phyloP scores from a whole-genome alignment of 2,113 vertebrate species.

The Engraulis encrasicolus region DNA sequence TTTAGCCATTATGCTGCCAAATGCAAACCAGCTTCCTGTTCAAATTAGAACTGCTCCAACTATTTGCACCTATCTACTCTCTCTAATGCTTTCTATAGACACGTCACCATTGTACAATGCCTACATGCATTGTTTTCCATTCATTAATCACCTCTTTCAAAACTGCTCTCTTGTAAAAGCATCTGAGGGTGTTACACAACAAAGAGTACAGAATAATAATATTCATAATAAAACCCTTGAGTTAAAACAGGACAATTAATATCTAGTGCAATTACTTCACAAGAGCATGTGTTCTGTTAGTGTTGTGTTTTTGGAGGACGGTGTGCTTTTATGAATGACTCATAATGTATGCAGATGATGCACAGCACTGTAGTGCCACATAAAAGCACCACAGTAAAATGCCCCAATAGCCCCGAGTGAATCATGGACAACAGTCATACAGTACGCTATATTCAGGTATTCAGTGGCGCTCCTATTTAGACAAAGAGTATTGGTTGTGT shows the following conservation, averaged over 20 bases:
- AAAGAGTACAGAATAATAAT: not conserved
- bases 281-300: not conserved
- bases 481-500: too few species aligned
- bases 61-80: too few species aligned
- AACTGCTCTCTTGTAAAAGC: not conserved
- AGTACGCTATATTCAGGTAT: not conserved
- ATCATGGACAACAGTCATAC: not conserved
- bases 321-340: not conserved
- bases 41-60: too few species aligned
- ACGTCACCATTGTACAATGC: not conserved
- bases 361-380: constrained; percentile 1
- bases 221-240: not conserved
- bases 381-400: not conserved
- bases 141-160: not conserved
- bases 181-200: not conserved
- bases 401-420: not conserved
- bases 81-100: too few species aligned
- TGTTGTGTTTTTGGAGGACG: too few species aligned
- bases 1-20: too few species aligned
- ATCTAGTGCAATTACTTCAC: too few species aligned
- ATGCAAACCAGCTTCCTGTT: too few species aligned
- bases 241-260: not conserved
- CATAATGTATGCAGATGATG: not conserved
- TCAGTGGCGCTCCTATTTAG: too few species aligned
- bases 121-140: not conserved